Conservation (phyloP, 2,797 vertebrate species). For the Pangasius larnaudii region DNA sequence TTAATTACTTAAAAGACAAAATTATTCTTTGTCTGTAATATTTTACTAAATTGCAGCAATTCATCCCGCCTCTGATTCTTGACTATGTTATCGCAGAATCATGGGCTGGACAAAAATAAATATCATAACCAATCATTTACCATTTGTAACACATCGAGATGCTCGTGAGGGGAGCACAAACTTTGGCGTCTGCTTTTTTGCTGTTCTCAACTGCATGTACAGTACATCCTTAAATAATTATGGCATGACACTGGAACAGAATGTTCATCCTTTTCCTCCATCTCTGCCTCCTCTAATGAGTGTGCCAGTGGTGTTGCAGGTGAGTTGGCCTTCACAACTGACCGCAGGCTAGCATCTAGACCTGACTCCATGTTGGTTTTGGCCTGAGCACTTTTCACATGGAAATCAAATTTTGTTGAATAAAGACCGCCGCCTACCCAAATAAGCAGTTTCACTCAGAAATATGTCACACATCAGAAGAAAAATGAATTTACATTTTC, state of each 20-base stretch:
- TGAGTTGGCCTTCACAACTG: slow-evolving; percentile 8
- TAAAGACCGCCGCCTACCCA: not conserved
- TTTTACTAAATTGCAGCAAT: not conserved
- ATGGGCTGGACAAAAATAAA: not conserved
- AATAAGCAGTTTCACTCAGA: not conserved
- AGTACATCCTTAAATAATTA: slow-evolving; percentile 11
- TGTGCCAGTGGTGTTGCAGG: slow-evolving; percentile 5
- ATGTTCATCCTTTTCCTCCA: not conserved
- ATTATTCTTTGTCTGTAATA: not conserved
- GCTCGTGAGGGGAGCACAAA: not conserved
- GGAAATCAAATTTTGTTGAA: not conserved
- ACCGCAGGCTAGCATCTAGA: not conserved
- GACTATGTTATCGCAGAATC: slow-evolving; percentile 1
- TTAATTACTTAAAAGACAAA: not conserved
- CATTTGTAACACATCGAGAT: not conserved
- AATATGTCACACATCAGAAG: not conserved
- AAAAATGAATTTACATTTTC: not conserved
- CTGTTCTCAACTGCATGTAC: not conserved
- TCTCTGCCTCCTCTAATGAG: slow-evolving; percentile 15
- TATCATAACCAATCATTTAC: not conserved
- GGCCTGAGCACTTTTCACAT: not conserved
- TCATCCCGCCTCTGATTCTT: not conserved
- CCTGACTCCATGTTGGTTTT: not conserved
- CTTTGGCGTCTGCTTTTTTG: not conserved
- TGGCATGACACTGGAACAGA: not conserved